phyloP scores from a whole-genome alignment of 2,797 vertebrate species.

The Melanogrammus aeglefinus region DNA sequence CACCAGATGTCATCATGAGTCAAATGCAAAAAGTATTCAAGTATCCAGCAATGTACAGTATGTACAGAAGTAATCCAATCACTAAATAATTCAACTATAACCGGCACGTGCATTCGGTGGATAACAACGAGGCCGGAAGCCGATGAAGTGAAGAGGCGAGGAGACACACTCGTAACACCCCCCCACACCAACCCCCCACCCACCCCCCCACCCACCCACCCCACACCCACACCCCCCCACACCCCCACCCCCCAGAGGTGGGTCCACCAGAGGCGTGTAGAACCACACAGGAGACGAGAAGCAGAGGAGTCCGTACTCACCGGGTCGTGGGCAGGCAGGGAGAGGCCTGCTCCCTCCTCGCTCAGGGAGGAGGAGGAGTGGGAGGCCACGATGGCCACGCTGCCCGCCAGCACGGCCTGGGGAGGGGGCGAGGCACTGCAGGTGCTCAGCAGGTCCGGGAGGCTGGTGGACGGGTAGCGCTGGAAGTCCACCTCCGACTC shows the following conservation, averaged over 20 bases:
- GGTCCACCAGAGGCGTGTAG: not conserved
- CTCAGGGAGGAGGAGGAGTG: constrained; percentile 46
- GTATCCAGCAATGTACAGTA: too few species aligned
- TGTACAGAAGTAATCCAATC: not conserved
- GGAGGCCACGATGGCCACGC: not conserved
- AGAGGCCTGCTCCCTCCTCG: constrained; percentile 59
- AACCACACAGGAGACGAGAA: not conserved
- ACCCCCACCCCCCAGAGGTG: too few species aligned
- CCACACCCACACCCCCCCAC: too few species aligned
- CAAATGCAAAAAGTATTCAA: too few species aligned
- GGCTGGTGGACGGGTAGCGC: constrained; percentile 85
- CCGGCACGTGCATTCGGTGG: not conserved
- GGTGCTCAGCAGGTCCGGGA: constrained; percentile 88
- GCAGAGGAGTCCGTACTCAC: constrained; percentile 68
- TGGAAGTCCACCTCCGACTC: constrained; percentile 84
- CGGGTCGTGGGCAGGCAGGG: constrained; percentile 58
- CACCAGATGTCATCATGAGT: not conserved
- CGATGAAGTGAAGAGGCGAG: too few species aligned
- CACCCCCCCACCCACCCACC: too few species aligned
- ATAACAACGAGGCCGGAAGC: not conserved
- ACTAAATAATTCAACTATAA: not conserved
- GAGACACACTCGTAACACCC: too few species aligned
- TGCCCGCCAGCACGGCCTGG: not conserved
- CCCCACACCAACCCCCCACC: too few species aligned
- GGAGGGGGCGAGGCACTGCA: constrained; percentile 73